A percentile compares a stretch with the other conserved stretches of the same genome.
phyloP scores from a whole-genome alignment of 2,888 invertebrate species.

The Frankliniella fusca region DNA sequence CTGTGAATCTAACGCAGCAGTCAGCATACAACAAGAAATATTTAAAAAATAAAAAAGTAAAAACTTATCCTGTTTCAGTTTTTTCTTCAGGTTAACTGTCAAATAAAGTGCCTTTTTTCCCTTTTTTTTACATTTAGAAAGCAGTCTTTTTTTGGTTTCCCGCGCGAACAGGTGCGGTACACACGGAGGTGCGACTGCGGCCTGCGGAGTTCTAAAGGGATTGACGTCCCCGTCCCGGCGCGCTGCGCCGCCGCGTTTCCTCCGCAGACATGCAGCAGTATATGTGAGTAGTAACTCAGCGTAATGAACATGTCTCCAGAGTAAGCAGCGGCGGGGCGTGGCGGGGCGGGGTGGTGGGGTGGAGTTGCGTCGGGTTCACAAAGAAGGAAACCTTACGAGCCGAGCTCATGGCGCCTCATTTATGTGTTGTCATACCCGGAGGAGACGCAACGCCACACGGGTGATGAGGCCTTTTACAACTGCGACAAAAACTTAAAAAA shows the following conservation, averaged over 20 bases:
- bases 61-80: too few relatives aligned
- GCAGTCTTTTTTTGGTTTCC: too few relatives aligned
- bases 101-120: too few relatives aligned
- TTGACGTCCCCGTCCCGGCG: not conserved
- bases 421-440: not conserved
- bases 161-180: too few relatives aligned
- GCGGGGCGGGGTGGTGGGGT: not conserved
- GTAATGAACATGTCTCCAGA: conserved; percentile 22
- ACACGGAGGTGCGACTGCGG: too few relatives aligned
- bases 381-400: conserved; percentile 9
- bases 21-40: too few relatives aligned
- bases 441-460: not conserved
- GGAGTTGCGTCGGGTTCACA: not conserved
- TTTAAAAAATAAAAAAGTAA: too few relatives aligned
- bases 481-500: not conserved
- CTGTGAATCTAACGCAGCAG: too few relatives aligned
- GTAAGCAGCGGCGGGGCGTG: not conserved
- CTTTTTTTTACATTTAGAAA: too few relatives aligned
- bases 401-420: not conserved
- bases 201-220: too few relatives aligned
- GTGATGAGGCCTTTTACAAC: not conserved
- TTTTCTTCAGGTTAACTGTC: too few relatives aligned
- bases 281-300: not conserved
- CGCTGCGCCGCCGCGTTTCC: not conserved
- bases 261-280: not conserved